Percentiles rank a stretch among this genome's conserved stretches.
phyloP scores from a whole-genome alignment of 2,888 invertebrate species.

The Nudaria mundana region DNA sequence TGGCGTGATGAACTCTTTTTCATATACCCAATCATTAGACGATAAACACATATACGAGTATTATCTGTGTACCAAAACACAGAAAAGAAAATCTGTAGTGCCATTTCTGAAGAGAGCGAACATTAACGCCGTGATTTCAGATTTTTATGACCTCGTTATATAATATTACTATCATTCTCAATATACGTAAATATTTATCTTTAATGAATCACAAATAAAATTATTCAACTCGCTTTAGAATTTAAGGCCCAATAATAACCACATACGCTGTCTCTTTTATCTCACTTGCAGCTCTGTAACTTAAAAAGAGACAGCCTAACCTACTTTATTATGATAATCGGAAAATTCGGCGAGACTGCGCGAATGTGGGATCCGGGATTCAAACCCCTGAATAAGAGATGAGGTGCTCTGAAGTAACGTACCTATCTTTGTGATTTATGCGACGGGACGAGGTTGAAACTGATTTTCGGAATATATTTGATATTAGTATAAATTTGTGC shows the following conservation, averaged over 20 bases:
- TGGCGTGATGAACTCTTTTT: no score
- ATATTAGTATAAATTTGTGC: conserved; percentile 17
- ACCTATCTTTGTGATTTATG: conserved; percentile 51
- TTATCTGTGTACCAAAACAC: no score
- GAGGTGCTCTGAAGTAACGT: conserved; percentile 48
- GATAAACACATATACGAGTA: no score
- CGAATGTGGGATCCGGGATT: conserved; percentile 45
- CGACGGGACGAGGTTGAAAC: conserved; percentile 30
- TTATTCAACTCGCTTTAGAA: conserved; percentile 24
- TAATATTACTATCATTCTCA: no score
- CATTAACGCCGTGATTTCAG: no score
- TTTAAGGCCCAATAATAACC: conserved; percentile 27
- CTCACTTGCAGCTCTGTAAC: not conserved
- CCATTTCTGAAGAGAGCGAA: no score
- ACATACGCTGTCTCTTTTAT: conserved; percentile 4
- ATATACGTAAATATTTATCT: no score
- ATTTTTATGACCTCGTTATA: no score
- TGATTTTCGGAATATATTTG: conserved; percentile 33
- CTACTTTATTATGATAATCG: conserved; percentile 75
- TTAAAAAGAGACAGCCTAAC: conserved; percentile 34
- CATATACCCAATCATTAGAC: no score
- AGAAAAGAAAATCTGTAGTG: no score
- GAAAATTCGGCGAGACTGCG: conserved; percentile 63
- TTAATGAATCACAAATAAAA: conserved; percentile 28
- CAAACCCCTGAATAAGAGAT: conserved; percentile 63